Base-by-base conservation (phyloP, 35 echinoderm and acorn worm species). In the Ophioderma brevispina region DNA sequence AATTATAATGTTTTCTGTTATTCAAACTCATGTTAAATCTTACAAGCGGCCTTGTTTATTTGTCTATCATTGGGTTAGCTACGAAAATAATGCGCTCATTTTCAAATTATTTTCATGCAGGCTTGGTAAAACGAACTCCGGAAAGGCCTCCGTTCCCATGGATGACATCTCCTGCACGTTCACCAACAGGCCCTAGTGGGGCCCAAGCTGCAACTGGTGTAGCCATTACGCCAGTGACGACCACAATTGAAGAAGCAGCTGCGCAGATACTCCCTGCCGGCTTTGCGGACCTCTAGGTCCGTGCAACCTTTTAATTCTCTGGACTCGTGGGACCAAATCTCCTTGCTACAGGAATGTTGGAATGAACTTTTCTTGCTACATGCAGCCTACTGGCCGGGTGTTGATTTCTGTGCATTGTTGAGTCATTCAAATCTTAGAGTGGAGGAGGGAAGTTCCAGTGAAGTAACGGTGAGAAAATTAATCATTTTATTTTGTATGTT, bases 321-420 rank as follows among this genome's bases (percentile, higher is more conserved):
- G 18, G 93, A 95, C 40, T 40, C 79, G 4, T 85, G 87, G 55
- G 97, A 99, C 40, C 94, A 92, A 43, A 86, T 84, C 8, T 82
- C 89, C 40, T 64, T 99, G 5, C 78, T 99, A 31, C 90, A 95
- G 32, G 97, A 95, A 41, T 95, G 94, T 78, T 99, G 97, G 97
- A 78, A 78, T 32, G 97, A 99, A 75, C 78, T 95, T 41, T 99
- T 99, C 40, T 81, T 99, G 0, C 86, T 99, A 2, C 97, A 99
- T 79, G 94, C 94, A 17, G 93, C 97, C 31, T 95, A 95, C 80
- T 99, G 97, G 97, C 97, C 97, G 13, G 88, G 80, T 6, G 86
- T 90, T 37, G 97, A 99, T 86, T 93, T 99, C 83, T 92, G 92
- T 39, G 92, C 92, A 38, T 63, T 96, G 30, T 79, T 96, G 13